phyloP scores from a whole-genome alignment of 2,113 vertebrate species.

The Atractosteus spatula region DNA sequence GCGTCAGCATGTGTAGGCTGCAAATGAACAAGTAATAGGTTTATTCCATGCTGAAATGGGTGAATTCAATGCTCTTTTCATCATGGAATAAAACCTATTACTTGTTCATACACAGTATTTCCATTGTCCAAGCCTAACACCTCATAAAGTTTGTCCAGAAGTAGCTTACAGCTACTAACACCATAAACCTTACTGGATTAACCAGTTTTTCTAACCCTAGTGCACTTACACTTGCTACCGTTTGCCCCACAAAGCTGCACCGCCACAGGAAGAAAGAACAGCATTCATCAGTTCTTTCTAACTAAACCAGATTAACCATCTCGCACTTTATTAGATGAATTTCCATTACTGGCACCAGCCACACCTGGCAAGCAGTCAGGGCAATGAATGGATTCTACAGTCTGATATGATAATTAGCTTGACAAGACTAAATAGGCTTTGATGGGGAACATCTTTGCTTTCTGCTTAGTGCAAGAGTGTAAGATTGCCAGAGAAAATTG shows the following conservation, averaged over 20 bases:
- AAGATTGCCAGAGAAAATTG: too few species aligned
- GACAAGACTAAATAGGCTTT: slow-evolving; percentile 1
- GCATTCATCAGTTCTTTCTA: slow-evolving; percentile 25
- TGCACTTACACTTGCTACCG: slow-evolving; percentile 10
- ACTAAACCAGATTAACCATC: slow-evolving; percentile 32
- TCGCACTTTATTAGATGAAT: slow-evolving; percentile 16
- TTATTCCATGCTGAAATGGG: too few species aligned
- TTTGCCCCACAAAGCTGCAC: slow-evolving; percentile 11
- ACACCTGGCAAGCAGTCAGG: background rate
- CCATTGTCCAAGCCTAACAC: too few species aligned
- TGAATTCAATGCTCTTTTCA: too few species aligned
- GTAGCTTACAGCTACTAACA: slow-evolving; percentile 7
- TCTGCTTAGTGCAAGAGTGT: too few species aligned
- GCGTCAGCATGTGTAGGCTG: too few species aligned
- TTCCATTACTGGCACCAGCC: slow-evolving; percentile 12
- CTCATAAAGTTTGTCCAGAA: too few species aligned
- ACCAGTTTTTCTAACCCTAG: slow-evolving; percentile 18
- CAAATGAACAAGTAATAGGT: too few species aligned
- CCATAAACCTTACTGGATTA: slow-evolving; percentile 29
- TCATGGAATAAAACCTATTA: too few species aligned
- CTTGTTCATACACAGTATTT: too few species aligned
- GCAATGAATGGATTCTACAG: slow-evolving; percentile 14
- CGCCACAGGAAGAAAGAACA: slow-evolving; percentile 22
- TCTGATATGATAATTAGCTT: slow-evolving; percentile 16
- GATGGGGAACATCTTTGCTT: too few species aligned